Base-by-base conservation (phyloP, 2,888 invertebrate genomes). In the Polymixis flavicincta region DNA sequence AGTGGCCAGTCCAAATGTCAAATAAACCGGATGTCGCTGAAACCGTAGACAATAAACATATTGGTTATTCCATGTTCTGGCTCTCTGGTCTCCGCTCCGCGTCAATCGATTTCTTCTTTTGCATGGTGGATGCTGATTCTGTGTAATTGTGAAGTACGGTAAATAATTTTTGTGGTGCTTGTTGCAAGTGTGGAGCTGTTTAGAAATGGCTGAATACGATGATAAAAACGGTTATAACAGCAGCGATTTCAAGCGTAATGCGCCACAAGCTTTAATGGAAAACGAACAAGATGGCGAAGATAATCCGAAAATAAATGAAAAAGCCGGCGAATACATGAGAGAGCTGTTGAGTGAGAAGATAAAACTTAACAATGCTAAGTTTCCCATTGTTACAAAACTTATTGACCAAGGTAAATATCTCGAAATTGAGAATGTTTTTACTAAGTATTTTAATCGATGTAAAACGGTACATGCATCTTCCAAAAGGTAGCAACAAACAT, bases 301-400 rank as follows among this genome's bases (percentile, higher is more conserved):
- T 32, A 95, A 95, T 86, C 93, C 96, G 67, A 97, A 97, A 90
- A 94, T 97, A 77, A 97, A 97, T 85, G 97, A 98, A 92, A 98
- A 98, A 95, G 98, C 98, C 92, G 97, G 97, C 73, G 98, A 98
- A 94, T 98, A 98, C 90, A 97, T 98, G 91, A 96, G 97, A 37
- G 98, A 98, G 90, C 96, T 98, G 76, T 91, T 98, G 78, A 97
- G 97, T 67, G 98, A 98, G 90, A 98, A 98, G 92, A 97, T 97
- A 76, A 97, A 97, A 85, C 95, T 98, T 84, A 97, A 97, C 87
- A 95, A 97, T 84, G 96, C 97, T 68, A 98, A 98, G 91, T 97
- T 97, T 93, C 98, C 98, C 28, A 97, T 98, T 87, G 97, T 98
- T 13, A 96, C 97, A 48, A 97, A 97, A 84, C 96, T 98, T 60